These are phyloP conservation scores for Saxidomus purpurata DNA, from an alignment of 1,140 invertebrate genomes.

Conservation along the genomic window DNA sequence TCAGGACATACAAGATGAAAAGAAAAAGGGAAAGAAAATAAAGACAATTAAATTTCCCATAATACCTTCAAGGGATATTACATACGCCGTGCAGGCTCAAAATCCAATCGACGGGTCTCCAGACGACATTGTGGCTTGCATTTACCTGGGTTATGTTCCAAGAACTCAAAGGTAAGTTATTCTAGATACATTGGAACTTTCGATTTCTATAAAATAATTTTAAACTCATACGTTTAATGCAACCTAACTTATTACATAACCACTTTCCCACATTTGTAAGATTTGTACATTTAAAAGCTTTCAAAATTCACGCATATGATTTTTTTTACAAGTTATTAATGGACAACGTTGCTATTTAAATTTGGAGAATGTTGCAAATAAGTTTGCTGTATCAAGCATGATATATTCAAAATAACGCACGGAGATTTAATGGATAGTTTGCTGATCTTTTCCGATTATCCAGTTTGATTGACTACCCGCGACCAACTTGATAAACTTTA, in stretches of 20 bases:
- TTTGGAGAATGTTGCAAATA: no score
- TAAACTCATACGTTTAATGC: no score
- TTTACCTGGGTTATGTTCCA: conserved; percentile 89
- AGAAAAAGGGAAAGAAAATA: conserved; percentile 77
- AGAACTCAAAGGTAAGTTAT: conserved; percentile 90
- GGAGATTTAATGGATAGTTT: neutral
- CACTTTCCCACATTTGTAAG: no score
- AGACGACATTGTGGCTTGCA: conserved; percentile 95
- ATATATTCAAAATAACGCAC: no score
- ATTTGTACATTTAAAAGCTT: no score
- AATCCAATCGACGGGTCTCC: conserved; percentile 84
- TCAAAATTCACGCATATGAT: no score
- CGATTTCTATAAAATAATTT: neutral
- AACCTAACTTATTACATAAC: no score
- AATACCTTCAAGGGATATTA: conserved; percentile 82
- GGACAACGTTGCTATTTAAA: no score
- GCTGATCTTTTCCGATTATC: neutral
- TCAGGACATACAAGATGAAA: conserved; percentile 88
- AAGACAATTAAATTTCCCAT: conserved; percentile 83
- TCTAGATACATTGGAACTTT: neutral
- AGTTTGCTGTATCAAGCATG: no score
- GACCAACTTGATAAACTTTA: neutral
- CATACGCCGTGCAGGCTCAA: conserved; percentile 76
- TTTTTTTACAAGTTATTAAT: no score
- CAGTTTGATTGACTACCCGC: neutral